Conservation (phyloP, 1,140 invertebrate species). For the Colletes latitarsis region DNA sequence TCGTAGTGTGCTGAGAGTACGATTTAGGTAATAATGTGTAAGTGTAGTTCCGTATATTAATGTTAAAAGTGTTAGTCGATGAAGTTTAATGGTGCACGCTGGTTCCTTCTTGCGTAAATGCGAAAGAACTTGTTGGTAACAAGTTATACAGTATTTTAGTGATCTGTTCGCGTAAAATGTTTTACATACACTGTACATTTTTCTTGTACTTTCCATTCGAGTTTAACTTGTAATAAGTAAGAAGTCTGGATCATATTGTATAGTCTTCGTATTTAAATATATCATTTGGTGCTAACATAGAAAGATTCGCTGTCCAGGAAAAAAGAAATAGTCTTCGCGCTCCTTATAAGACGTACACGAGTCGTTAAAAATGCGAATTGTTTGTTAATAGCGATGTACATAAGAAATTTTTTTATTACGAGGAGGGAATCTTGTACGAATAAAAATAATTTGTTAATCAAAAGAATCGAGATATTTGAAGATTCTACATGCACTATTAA, state of each 20-base stretch:
- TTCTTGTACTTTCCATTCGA: background rate
- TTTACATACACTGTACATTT: background rate
- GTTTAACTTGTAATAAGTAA: background rate
- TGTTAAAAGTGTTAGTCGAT: conserved; percentile 2
- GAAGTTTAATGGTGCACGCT: conserved; percentile 3
- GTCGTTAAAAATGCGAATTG: background rate
- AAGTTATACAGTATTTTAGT: conserved; percentile 11
- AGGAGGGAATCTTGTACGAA: background rate
- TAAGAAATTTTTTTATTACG: conserved; percentile 35
- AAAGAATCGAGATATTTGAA: background rate
- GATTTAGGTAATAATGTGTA: conserved; percentile 7
- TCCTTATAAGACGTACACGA: background rate
- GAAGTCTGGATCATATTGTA: background rate
- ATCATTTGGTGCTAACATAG: conserved; percentile 37
- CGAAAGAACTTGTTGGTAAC: background rate
- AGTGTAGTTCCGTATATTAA: background rate
- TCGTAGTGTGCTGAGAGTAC: background rate
- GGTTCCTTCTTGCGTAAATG: background rate
- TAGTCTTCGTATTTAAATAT: background rate
- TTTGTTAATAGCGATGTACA: conserved; percentile 25
- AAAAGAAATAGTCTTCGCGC: background rate
- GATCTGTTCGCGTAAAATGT: background rate
- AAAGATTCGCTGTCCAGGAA: background rate
- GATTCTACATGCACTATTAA: conserved; percentile 19
- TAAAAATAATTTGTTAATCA: conserved; percentile 20